Conservation (phyloP, 2,113 vertebrate species). For the Vidua chalybeata region DNA sequence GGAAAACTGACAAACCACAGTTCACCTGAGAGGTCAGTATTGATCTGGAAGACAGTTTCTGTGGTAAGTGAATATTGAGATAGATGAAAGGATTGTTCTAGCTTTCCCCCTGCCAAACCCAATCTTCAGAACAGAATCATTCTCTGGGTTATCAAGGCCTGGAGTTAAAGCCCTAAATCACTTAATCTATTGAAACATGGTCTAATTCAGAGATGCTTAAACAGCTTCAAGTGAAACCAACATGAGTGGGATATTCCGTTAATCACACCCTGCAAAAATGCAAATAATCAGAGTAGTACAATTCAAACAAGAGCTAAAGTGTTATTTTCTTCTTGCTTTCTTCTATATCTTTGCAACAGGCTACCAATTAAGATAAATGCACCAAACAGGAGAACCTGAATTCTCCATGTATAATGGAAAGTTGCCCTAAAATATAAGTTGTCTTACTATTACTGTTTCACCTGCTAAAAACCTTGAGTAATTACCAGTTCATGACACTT, state of each 20-base stretch:
- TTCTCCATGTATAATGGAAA: background rate
- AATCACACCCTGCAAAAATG: background rate
- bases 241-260: background rate
- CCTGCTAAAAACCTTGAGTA: background rate
- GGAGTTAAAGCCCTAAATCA: background rate
- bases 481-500: background rate
- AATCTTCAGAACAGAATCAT: background rate
- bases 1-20: background rate
- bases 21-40: background rate
- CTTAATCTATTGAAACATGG: background rate
- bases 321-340: background rate
- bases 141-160: background rate
- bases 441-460: background rate
- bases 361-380: background rate
- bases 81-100: background rate
- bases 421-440: background rate
- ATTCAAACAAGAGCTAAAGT: background rate
- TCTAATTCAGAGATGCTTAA: background rate
- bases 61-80: background rate
- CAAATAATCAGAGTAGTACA: background rate
- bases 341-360: background rate
- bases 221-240: background rate
- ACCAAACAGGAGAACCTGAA: background rate
- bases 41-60: background rate
- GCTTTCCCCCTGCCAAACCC: background rate